phyloP scores from a whole-genome alignment of 2,113 vertebrate genomes.

The Tragulus kanchil region DNA sequence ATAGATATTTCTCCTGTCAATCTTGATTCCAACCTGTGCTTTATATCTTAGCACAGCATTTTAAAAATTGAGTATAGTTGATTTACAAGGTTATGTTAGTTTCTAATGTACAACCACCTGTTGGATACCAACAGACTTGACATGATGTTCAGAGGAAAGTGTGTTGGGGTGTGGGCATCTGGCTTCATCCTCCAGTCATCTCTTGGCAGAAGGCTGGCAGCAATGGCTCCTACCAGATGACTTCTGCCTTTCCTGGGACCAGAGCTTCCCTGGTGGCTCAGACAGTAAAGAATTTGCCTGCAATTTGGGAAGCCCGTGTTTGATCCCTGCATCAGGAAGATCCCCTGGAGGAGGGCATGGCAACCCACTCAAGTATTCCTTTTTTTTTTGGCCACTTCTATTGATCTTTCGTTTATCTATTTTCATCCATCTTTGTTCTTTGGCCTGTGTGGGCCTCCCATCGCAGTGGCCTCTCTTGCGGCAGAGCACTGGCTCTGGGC shows the following conservation, averaged over 20 bases:
- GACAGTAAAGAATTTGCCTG: not conserved
- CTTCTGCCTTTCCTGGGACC: not conserved
- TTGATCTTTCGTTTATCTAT: too few species aligned
- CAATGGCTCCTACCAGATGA: not conserved
- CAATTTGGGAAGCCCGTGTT: not conserved
- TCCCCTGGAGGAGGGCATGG: not conserved
- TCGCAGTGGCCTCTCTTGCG: too few species aligned
- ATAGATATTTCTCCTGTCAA: too few species aligned
- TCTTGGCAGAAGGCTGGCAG: not conserved
- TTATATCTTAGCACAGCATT: not conserved
- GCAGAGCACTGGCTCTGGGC: too few species aligned
- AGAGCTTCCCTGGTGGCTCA: not conserved
- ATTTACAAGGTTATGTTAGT: not conserved
- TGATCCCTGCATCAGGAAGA: not conserved
- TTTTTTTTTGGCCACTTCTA: too few species aligned
- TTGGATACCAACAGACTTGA: not conserved
- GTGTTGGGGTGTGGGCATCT: rapidly evolving
- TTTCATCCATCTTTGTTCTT: too few species aligned
- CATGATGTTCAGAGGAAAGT: not conserved
- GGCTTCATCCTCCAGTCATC: not conserved
- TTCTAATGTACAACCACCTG: not conserved
- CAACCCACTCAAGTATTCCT: not conserved
- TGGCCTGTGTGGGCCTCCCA: too few species aligned
- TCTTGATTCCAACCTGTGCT: too few species aligned
- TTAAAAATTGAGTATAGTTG: not conserved